Percentiles rank a stretch among this genome's conserved stretches.
phyloP scores from a whole-genome alignment of 1,140 invertebrate species.

The Zaprionus taronus region DNA sequence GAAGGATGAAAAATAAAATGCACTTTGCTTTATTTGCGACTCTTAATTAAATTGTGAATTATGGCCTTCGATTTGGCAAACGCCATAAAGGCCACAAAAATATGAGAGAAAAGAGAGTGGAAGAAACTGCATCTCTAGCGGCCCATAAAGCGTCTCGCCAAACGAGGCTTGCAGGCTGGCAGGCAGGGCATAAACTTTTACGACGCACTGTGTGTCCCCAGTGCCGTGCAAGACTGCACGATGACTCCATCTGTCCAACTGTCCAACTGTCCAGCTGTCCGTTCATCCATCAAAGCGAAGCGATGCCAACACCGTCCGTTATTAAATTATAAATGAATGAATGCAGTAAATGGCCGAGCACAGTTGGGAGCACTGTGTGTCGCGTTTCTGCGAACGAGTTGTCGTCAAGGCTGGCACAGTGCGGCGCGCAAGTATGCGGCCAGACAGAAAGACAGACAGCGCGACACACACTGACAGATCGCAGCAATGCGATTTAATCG shows the following conservation, averaged over 20 bases:
- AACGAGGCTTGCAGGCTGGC: background rate
- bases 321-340: conserved; percentile 84
- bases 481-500: conserved; percentile 28
- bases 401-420: conserved; percentile 52
- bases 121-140: conserved; percentile 53
- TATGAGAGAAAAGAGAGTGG: conserved; percentile 50
- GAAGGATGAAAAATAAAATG: conserved; percentile 41
- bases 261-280: background rate
- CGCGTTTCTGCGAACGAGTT: conserved; percentile 29
- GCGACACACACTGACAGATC: conserved; percentile 4
- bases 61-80: conserved; percentile 78
- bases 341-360: conserved; percentile 73
- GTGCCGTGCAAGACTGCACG: conserved; percentile 6
- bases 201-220: conserved; percentile 46
- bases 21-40: conserved; percentile 63
- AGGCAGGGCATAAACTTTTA: conserved; percentile 66
- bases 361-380: conserved; percentile 22
- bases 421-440: conserved; percentile 19
- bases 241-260: conserved; percentile 10
- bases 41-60: conserved; percentile 84
- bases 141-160: conserved; percentile 54
- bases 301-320: conserved; percentile 66
- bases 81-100: conserved; percentile 77
- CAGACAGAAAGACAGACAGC: conserved; percentile 15
- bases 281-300: conserved; percentile 35